Percentiles rank a stretch among this genome's conserved stretches.
Conservation (phyloP, 2,113 vertebrate genomes). For the Oreochromis niloticus region DNA sequence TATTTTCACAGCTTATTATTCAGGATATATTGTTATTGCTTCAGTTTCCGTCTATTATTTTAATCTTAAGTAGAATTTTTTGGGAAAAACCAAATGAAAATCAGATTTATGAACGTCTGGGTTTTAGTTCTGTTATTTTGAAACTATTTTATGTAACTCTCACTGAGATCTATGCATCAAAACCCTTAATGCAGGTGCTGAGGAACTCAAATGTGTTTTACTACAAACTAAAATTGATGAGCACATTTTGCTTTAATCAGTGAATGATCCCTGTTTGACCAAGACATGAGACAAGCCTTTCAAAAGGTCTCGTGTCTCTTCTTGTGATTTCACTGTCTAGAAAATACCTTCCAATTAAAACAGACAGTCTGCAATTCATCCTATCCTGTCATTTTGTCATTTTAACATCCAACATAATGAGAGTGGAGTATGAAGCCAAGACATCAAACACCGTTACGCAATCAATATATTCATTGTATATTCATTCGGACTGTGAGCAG, state of each 20-base stretch:
- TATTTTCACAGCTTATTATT: neutral
- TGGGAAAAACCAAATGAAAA: neutral
- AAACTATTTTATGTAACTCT: neutral
- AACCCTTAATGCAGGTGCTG: neutral
- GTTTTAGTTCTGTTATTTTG: neutral
- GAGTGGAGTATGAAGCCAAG: neutral
- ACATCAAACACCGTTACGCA: conserved; percentile 17
- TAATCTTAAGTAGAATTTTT: neutral
- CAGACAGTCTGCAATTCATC: conserved; percentile 23
- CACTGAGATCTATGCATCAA: neutral
- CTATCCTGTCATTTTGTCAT: neutral
- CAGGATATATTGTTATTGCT: neutral
- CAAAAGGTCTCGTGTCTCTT: neutral
- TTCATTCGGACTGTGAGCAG: conserved; percentile 1
- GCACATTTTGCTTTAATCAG: neutral
- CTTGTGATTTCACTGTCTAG: neutral
- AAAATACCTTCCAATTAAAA: conserved; percentile 30
- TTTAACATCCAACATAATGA: conserved; percentile 33
- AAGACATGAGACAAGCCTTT: neutral
- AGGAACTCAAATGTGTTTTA: neutral
- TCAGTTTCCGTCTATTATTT: neutral
- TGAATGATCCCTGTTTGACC: neutral
- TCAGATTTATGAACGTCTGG: neutral
- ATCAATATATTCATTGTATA: conserved; percentile 15
- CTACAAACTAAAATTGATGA: neutral